Percentiles rank a stretch among this genome's conserved stretches.
Conservation (phyloP, 2,888 invertebrate species). For the Plusia festucae region DNA sequence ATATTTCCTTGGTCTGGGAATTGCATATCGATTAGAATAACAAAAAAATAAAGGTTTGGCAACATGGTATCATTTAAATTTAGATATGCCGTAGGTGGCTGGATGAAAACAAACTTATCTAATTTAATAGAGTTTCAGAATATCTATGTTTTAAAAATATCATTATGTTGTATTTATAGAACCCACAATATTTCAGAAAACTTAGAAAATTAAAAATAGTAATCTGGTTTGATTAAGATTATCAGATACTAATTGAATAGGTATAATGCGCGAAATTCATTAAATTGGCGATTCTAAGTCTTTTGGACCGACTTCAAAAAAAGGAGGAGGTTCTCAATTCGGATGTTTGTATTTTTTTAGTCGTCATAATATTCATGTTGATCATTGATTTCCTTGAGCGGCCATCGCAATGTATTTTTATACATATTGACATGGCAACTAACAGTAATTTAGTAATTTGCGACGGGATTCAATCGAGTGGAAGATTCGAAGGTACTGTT, state of each 20-base stretch:
- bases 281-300: too few relatives aligned
- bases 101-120: neutral
- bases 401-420: neutral
- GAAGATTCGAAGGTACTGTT: neutral
- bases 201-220: neutral
- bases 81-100: neutral
- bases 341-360: too few relatives aligned
- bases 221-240: conserved; percentile 1
- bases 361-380: conserved; percentile 1
- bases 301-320: too few relatives aligned
- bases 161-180: neutral
- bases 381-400: neutral
- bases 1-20: neutral
- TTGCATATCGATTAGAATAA: conserved; percentile 8
- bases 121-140: neutral
- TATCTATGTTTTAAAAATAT: neutral
- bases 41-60: neutral
- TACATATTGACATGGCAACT: conserved; percentile 13
- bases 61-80: neutral
- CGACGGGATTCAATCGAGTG: conserved; percentile 7
- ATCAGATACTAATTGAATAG: neutral
- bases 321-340: too few relatives aligned
- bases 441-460: conserved; percentile 3
- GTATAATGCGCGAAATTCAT: too few relatives aligned
- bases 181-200: neutral